Evolutionary conservation across 92 coral and sea anemone genomes (phyloP), one percentile per base, ranked within the genome.

Genomic region (Desmophyllum pertusum): DNA sequence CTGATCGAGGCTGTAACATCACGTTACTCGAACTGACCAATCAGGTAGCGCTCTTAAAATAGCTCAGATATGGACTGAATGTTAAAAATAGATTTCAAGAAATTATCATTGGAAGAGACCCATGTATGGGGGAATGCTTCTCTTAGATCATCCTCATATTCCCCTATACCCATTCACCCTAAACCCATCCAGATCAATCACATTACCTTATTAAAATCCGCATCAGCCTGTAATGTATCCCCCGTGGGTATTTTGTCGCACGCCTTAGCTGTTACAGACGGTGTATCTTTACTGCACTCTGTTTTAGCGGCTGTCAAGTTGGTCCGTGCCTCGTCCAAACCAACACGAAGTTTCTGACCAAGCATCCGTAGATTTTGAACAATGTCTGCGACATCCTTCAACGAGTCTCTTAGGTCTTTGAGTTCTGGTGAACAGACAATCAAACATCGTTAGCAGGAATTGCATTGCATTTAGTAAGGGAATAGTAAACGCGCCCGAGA

Each of bases 211-310:
- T 37, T 72, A 71, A 89, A 94, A 83, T 94, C 90, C 3, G 98
- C 98, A 31, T 78, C 87, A 9, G 93, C 81, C 3, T 79, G 64
- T 31, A 94, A 59, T 14, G 76, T 35, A 45, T 87, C 88, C 6
- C 86, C 89, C 17, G 76, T 27, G 30, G 93, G 95, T 77, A 94
- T 92, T 53, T 90, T 84, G n/a, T 94, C 92, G 33, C 98, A 94
- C 41, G 91, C 81, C 7, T 89, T 89, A 21, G 84, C 86, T 18
- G 61, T 35, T 23, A 66, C 19, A 13, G 92, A 85, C 38, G 41
- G 84, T 11, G 85, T 72, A 42, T 89, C 92, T 19, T 70, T 81
- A 17, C 73, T 70, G 59, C 98, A 94, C 36, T 87, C 79, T 18
- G 73, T 81, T 51, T 80, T 84, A 6, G 92, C 92, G 6, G 87